Conservation (phyloP, 2,888 invertebrate genomes). For the Tetanocera ferruginea region DNA sequence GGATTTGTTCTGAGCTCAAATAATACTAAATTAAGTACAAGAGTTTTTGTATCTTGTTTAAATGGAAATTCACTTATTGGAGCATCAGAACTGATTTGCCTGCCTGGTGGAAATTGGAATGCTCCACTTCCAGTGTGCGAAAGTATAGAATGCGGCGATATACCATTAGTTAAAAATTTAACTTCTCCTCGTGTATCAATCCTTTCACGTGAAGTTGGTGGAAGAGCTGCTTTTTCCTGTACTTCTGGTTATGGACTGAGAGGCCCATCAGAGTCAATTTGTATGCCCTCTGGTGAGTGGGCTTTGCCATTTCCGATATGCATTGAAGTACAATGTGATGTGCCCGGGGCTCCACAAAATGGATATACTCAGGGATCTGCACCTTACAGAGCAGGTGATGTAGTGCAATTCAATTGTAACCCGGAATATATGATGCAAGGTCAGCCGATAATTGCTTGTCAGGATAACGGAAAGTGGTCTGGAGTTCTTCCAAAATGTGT, state of each 20-base stretch:
- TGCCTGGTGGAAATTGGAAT: conserved; percentile 91
- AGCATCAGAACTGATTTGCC: conserved; percentile 78
- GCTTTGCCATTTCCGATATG: conserved; percentile 82
- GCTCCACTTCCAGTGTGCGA: conserved; percentile 85
- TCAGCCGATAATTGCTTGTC: conserved; percentile 89
- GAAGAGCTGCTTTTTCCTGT: conserved; percentile 85
- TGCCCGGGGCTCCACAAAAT: conserved; percentile 80
- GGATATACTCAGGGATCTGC: conserved; percentile 84
- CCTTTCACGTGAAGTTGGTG: conserved; percentile 84
- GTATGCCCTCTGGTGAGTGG: conserved; percentile 85
- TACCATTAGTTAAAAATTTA: conserved; percentile 73
- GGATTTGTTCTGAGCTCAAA: conserved; percentile 81
- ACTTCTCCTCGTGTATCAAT: conserved; percentile 80
- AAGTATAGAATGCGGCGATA: conserved; percentile 88
- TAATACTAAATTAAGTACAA: conserved; percentile 81
- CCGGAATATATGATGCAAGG: conserved; percentile 92
- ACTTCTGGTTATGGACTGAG: conserved; percentile 82
- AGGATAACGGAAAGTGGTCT: conserved; percentile 89
- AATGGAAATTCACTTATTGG: conserved; percentile 87
- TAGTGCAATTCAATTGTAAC: conserved; percentile 89
- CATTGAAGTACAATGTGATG: conserved; percentile 84
- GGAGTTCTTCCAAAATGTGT: conserved; percentile 88
- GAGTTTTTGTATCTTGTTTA: conserved; percentile 81
- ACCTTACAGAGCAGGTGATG: conserved; percentile 86
- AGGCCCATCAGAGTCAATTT: conserved; percentile 82